A percentile compares a stretch with the other conserved stretches of the same genome.
Evolutionary conservation across 23 tunicate species (phyloP).

Genomic region (Aplidium turbinatum): DNA sequence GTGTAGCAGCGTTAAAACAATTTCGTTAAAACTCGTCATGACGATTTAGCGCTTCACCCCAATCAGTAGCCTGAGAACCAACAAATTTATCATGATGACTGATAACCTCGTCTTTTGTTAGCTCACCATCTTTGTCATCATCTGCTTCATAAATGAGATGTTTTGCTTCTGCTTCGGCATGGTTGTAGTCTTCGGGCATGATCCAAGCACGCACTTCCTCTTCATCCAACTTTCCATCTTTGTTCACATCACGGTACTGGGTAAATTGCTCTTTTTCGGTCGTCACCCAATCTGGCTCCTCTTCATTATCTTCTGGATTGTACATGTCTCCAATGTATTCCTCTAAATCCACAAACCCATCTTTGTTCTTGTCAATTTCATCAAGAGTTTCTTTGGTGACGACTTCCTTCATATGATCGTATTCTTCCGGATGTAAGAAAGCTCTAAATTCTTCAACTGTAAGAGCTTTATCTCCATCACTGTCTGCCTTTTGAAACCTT

Average conservation of each 20-base stretch:
- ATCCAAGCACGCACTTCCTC: conserved; percentile 85
- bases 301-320: conserved; percentile 47
- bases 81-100: conserved; percentile 75
- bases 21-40: conserved; percentile 98
- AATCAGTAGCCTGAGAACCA: conserved; percentile 84
- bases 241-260: conserved; percentile 52
- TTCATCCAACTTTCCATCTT: conserved; percentile 64
- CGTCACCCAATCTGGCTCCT: conserved; percentile 90
- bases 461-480: conserved; percentile 36
- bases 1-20: too few relatives aligned
- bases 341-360: conserved; percentile 59
- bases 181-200: conserved; percentile 62
- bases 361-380: conserved; percentile 82
- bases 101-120: conserved; percentile 77
- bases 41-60: conserved; percentile 84
- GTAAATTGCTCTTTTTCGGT: conserved; percentile 67
- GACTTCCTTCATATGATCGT: conserved; percentile 76
- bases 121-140: conserved; percentile 54
- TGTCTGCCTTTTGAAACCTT: conserved; percentile 61
- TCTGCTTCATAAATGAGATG: conserved; percentile 74
- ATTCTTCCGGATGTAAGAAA: conserved; percentile 88
- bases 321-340: conserved; percentile 74
- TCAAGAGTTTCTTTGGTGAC: conserved; percentile 66
- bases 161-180: conserved; percentile 83
- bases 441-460: conserved; percentile 73